Conservation (phyloP, 1,140 invertebrate genomes). For the Cydia splendana region DNA sequence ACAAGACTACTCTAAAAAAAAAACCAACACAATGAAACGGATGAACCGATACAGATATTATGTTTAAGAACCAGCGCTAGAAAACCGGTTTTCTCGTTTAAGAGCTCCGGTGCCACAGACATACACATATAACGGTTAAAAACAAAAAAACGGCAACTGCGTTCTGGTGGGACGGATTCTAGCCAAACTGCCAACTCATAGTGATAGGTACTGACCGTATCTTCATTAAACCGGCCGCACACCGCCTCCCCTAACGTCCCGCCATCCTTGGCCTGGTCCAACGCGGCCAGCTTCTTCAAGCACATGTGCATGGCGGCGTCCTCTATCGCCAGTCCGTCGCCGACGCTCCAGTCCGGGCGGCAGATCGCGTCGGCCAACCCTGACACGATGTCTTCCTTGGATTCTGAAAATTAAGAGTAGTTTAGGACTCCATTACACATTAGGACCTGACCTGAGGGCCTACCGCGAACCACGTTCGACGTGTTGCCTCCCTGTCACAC, state of each 20-base stretch:
- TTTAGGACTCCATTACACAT: not conserved
- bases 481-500: too few species aligned
- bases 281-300: constrained; percentile 88
- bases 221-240: constrained; percentile 54
- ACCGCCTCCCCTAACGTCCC: constrained; percentile 64
- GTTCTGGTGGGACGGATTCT: too few species aligned
- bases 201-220: constrained; percentile 64
- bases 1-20: too few species aligned
- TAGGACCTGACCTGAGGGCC: not conserved
- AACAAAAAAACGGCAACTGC: too few species aligned
- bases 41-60: too few species aligned
- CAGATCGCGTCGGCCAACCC: constrained; percentile 64
- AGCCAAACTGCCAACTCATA: not conserved
- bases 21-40: too few species aligned
- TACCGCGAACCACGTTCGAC: too few species aligned
- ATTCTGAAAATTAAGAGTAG: constrained; percentile 48
- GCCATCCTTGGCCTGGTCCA: constrained; percentile 78
- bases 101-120: too few species aligned
- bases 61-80: too few species aligned
- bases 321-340: constrained; percentile 84
- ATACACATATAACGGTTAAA: too few species aligned
- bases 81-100: too few species aligned
- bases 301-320: constrained; percentile 89
- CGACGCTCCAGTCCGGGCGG: constrained; percentile 64
- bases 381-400: constrained; percentile 60